phyloP scores from a whole-genome alignment of 2,113 vertebrate species.

The Hippocampus abdominalis region DNA sequence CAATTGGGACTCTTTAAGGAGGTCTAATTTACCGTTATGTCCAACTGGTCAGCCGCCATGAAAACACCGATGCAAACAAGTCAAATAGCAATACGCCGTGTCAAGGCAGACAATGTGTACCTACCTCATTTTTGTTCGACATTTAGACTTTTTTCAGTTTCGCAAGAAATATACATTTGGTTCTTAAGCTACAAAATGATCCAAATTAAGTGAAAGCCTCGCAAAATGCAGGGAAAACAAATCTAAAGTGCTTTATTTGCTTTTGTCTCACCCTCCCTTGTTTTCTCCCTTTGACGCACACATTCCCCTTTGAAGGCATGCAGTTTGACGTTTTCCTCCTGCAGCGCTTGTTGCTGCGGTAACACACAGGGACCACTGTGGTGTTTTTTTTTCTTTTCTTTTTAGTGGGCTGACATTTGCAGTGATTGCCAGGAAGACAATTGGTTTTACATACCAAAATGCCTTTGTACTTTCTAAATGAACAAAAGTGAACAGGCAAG shows the following conservation, averaged over 20 bases:
- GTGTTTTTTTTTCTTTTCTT: constrained; percentile 28
- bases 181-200: background rate
- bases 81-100: background rate
- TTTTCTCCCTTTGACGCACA: constrained; percentile 7
- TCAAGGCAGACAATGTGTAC: background rate
- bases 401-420: constrained; percentile 60
- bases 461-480: constrained; percentile 13
- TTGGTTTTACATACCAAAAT: constrained; percentile 25
- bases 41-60: constrained; percentile 33
- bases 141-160: constrained; percentile 7
- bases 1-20: constrained; percentile 26
- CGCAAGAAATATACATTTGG: no score
- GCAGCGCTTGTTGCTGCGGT: constrained; percentile 58
- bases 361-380: constrained; percentile 50
- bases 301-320: constrained; percentile 45
- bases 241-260: constrained; percentile 4
- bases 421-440: constrained; percentile 41
- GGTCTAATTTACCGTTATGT: constrained; percentile 46
- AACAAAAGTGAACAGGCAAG: background rate
- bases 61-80: constrained; percentile 50
- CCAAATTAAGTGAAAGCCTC: constrained; percentile 6
- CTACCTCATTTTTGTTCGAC: constrained; percentile 33
- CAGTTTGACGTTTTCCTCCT: constrained; percentile 53
- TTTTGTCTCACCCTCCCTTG: background rate
- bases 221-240: background rate